A percentile compares a stretch with the other conserved stretches of the same genome.
phyloP scores from a whole-genome alignment of 2,113 vertebrate species.

The Chauna torquata region DNA sequence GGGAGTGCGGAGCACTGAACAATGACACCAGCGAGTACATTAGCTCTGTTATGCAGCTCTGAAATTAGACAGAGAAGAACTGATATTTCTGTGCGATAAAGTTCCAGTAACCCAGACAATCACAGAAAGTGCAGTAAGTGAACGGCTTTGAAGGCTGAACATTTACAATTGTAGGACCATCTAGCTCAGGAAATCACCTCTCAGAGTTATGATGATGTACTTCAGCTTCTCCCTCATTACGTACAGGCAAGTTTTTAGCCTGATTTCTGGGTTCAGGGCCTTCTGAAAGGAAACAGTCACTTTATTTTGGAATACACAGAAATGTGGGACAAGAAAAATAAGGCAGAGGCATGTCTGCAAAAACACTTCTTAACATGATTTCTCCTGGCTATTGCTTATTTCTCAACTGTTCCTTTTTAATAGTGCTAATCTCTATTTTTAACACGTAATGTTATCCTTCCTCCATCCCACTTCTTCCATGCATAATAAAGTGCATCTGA shows the following conservation, averaged over 20 bases:
- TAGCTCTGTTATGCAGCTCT: background rate
- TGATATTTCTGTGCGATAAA: background rate
- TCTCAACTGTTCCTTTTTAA: background rate
- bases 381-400: background rate
- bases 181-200: slow-evolving; percentile 27
- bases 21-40: fast-evolving
- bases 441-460: background rate
- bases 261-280: slow-evolving; percentile 14
- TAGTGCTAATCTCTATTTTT: background rate
- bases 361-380: background rate
- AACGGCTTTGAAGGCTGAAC: background rate
- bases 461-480: background rate
- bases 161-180: background rate
- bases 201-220: background rate
- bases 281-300: slow-evolving; percentile 9
- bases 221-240: background rate
- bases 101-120: background rate
- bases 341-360: background rate
- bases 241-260: background rate
- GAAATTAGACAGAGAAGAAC: background rate
- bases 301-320: background rate
- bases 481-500: background rate
- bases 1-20: background rate
- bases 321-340: background rate
- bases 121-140: background rate